Evolutionary conservation across 35 echinoderm and acorn worm species (phyloP), one percentile per base, ranked within the genome.

Genomic region (Ophiothrix spiculata): DNA sequence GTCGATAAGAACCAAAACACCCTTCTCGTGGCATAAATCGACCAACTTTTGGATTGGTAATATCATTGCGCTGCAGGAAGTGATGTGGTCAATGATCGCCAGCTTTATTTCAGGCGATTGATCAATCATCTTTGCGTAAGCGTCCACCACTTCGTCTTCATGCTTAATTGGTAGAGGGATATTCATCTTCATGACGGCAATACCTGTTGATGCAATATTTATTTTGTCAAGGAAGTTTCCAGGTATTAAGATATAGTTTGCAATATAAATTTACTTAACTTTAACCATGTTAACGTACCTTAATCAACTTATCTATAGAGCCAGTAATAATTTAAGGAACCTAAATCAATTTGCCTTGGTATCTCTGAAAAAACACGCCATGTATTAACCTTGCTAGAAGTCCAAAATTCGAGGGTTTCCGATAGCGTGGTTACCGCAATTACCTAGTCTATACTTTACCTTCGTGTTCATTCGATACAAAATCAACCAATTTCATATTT

Each of bases 71-170:
- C 89, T 86, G 23, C 31, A 33, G 49, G 86, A 40, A 0, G 94
- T 86, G 49, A 97, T 97, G 74, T 97, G 94, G 75, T 97, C 90
- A 1, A 92, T 60, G 10, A 97, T 38, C 0, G 87, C 79, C 1
- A 97, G 0, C 69, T 92, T 92, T 87, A 92, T 97, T 12, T 54
- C 75, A 1, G 56, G 75, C 69, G 92, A 37, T 35, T 77, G 39
- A 10, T 92, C 40, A 0, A 97, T 35, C n/a, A 46, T 86, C 10
- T 85, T 78, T 12, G 39, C 33, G 32, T 90, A 89, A 13, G 84
- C 40, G 0, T 86, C 46, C 21, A 94, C 76, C 32, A 94, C 74
- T 69, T 94, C 92, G 29, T 90, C 88, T 69, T 90, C 84, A 77
- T 56, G 38, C 21, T 75, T 31, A 32, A 90, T 90, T 38, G 84